Base-by-base conservation (phyloP, 2,113 vertebrate genomes). In the Aix galericulata region DNA sequence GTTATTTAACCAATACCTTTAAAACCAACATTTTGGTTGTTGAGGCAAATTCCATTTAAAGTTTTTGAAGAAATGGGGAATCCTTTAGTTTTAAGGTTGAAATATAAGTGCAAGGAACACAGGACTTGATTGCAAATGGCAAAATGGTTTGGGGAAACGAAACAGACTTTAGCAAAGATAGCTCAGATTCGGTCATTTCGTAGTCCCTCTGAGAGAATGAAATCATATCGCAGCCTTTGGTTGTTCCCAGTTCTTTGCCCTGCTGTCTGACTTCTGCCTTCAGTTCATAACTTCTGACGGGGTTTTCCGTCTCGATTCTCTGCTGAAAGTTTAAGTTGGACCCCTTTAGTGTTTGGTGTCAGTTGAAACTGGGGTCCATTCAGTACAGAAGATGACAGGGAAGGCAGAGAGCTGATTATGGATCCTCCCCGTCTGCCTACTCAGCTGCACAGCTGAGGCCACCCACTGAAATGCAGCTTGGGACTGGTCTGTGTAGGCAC, bases 121-220 rank as follows among this genome's bases (percentile, higher is more conserved):
- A 40, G 29, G 32, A 9, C 58, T 71, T 75, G 18, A 64, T 83
- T 86, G 62, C 44, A 83, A 89, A 52, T 44, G 48, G 68, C 29
- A 88, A 23, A 62, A 27, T 53, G 17, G 21, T 69, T 91, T 93
- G 66, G 72, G 83, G 86, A 91, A 95, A 69, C 0, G 4, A 92
- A 94, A 92, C 53, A 80, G 29, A 13, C 76, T 73, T 82, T 16
- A 88, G 80, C 76, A 91, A 77, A 92, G 63, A 48, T 32, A 83
- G 72, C 59, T 88, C 50, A 40, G 42, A 72, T 26, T 72, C 78
- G 25, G 82, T 63, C 62, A 22, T 87, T 79, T 82, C 75, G 59
- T 38, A 72, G 75, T 44, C 79, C 21, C 11, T 73, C 38, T 62
- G 69, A 64, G 60, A 82, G 42, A 75, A 50, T 27, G 32, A 89